Base-by-base conservation (phyloP, 2,888 invertebrate species). In the Oligia fasciuncula region DNA sequence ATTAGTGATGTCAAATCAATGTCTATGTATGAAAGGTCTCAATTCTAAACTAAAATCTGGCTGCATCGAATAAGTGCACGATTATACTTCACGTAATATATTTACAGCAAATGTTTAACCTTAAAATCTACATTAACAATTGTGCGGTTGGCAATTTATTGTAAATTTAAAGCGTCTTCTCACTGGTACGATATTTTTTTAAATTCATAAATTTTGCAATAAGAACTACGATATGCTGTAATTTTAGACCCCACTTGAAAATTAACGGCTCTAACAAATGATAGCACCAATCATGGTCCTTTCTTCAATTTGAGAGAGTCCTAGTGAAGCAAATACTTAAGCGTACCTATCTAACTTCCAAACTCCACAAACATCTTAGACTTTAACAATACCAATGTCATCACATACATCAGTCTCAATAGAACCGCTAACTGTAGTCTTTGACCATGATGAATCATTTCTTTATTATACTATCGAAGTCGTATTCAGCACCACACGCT, bases 341-440 rank as follows among this genome's bases (percentile, higher is more conserved):
- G 89, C 91, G 85, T 90, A 91, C 89, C 90, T 92, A 91, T 85
- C 89, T 92, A 91, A 90, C 90, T 90, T 86, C 89, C 89, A 90
- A 88, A 89, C 88, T 89, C 88, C 88, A 84, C 86, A 87, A 85
- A 76, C 87, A 88, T 87, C 87, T 87, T 89, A 90, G 85, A 80
- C 86, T 84, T 88, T 88, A 88, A 89, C 86, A 89, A 87, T 85
- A 89, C 91, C 91, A 90, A 91, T 94, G 93, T 92, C 95, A 95
- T 95, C 95, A 95, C 95, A 95, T 93, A 92, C 94, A 93, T 96
- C 96, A 96, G 96, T 96, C 96, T 96, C 96, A 94, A 93, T 90
- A 91, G 91, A 94, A 93, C 92, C 91, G 88, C 90, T 93, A 93
- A 91, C 91, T 92, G 86, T 92, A 89, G 87, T 89, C 81, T 86